Conservation (phyloP, 2,888 invertebrate species). For the Drosophila eohydei region DNA sequence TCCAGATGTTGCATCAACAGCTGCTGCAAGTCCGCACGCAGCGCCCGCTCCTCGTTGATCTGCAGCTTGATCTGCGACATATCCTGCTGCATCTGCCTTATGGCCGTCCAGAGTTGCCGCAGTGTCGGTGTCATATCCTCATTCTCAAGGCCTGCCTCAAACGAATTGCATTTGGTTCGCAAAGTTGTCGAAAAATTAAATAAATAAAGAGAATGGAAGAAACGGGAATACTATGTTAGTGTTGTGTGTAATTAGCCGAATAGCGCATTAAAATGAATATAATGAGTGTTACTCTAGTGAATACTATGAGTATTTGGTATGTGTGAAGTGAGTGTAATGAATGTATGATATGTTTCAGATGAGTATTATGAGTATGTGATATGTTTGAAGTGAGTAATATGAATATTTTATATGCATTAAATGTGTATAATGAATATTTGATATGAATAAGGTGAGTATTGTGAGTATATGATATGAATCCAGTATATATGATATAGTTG, state of each 20-base stretch:
- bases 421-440: background rate
- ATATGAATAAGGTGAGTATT: background rate
- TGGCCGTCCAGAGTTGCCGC: slow-evolving; percentile 84
- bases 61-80: slow-evolving; percentile 85
- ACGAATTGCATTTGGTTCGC: slow-evolving; percentile 32
- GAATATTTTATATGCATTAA: background rate
- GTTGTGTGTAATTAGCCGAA: slow-evolving; percentile 56
- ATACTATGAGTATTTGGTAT: slow-evolving; percentile 1
- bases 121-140: slow-evolving; percentile 85
- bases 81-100: slow-evolving; percentile 85
- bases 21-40: slow-evolving; percentile 84
- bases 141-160: slow-evolving; percentile 84
- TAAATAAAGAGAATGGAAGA: slow-evolving; percentile 52
- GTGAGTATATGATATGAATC: background rate
- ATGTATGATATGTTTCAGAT: background rate
- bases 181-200: slow-evolving; percentile 27
- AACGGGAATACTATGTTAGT: slow-evolving; percentile 62
- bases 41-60: slow-evolving; percentile 84
- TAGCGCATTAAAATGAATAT: slow-evolving; percentile 35
- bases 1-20: slow-evolving; percentile 85
- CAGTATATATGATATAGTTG: too few relatives aligned
- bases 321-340: background rate
- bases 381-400: background rate
- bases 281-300: slow-evolving; percentile 2
- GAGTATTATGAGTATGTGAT: background rate